These are phyloP conservation scores for Macquaria australasica DNA, from an alignment of 2,113 vertebrate genomes.

Conservation along the genomic window DNA sequence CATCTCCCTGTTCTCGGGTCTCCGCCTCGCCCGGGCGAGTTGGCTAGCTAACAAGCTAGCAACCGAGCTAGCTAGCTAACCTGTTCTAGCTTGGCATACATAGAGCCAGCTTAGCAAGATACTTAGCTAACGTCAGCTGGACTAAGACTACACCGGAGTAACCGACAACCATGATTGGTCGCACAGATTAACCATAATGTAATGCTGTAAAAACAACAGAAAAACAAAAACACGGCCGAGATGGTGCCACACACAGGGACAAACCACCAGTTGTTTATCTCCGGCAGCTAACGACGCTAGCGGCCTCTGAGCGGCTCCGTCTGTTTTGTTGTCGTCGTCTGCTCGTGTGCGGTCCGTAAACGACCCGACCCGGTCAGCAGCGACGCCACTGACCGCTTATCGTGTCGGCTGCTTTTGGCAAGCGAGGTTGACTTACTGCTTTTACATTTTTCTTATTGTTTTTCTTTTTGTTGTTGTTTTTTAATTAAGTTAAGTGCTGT, in stretches of 20 bases:
- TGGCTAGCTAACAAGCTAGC: conserved; percentile 76
- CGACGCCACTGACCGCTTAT: background rate
- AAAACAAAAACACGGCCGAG: too few species aligned
- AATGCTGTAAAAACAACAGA: too few species aligned
- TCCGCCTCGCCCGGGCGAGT: conserved; percentile 64
- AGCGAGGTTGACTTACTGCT: background rate
- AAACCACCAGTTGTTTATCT: conserved; percentile 55
- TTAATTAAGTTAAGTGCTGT: fast-evolving
- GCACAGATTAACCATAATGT: conserved; percentile 14
- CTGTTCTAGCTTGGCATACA: conserved; percentile 71
- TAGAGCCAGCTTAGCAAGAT: conserved; percentile 69
- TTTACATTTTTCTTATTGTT: background rate
- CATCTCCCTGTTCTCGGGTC: conserved; percentile 69
- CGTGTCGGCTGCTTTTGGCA: background rate
- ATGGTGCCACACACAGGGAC: conserved; percentile 36
- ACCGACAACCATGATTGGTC: conserved; percentile 50
- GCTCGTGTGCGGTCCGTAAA: conserved; percentile 45
- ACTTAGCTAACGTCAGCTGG: conserved; percentile 61
- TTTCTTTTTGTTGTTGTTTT: too few species aligned
- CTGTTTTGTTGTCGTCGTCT: conserved; percentile 88
- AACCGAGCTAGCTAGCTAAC: conserved; percentile 74
- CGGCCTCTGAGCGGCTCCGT: conserved; percentile 64
- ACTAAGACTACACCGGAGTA: conserved; percentile 48
- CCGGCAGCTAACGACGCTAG: conserved; percentile 73
- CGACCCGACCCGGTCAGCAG: conserved; percentile 21